A percentile compares a stretch with the other conserved stretches of the same genome.
These are phyloP conservation scores for Nematopogon swammerdamellus DNA, from an alignment of 2,888 invertebrate species.

Conservation along the genomic window DNA sequence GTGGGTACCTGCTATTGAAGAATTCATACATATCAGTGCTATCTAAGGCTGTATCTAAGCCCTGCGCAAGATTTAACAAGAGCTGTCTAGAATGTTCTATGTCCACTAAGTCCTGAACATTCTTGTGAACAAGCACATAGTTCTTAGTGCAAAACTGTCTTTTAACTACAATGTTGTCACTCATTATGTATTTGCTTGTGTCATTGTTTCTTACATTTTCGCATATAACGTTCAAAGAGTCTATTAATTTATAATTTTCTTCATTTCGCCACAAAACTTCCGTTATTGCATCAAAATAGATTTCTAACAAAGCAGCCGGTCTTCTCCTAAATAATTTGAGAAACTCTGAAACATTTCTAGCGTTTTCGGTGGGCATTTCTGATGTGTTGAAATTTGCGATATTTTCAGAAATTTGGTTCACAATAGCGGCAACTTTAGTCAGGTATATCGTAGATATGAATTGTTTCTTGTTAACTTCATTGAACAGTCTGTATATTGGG, in stretches of 20 bases:
- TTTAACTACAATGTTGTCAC: slow-evolving; percentile 24
- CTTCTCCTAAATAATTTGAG: slow-evolving; percentile 31
- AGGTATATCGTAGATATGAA: slow-evolving; percentile 28
- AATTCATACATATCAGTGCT: slow-evolving; percentile 23
- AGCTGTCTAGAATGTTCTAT: slow-evolving; percentile 20
- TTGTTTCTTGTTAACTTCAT: slow-evolving; percentile 29
- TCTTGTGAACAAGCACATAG: slow-evolving; percentile 25
- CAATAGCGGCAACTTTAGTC: slow-evolving; percentile 27
- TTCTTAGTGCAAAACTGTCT: slow-evolving; percentile 31
- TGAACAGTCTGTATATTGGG: slow-evolving; percentile 24
- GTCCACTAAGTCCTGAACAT: slow-evolving; percentile 22
- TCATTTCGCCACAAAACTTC: slow-evolving; percentile 25
- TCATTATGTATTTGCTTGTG: slow-evolving; percentile 24
- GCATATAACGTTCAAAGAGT: slow-evolving; percentile 25
- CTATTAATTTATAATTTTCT: slow-evolving; percentile 22
- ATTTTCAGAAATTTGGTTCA: slow-evolving; percentile 25
- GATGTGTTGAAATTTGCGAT: slow-evolving; percentile 20
- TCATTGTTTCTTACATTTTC: slow-evolving; percentile 22
- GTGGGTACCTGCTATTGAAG: slow-evolving; percentile 30
- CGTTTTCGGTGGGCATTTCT: slow-evolving; percentile 17
- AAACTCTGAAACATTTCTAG: slow-evolving; percentile 19
- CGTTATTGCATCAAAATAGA: slow-evolving; percentile 38
- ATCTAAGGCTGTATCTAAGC: slow-evolving; percentile 12
- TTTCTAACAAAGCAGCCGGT: slow-evolving; percentile 26
- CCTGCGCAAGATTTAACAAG: slow-evolving; percentile 21